Percentiles rank a stretch among this genome's conserved stretches.
These are phyloP conservation scores for Lathronympha strigana DNA, from an alignment of 2,888 invertebrate species.

Conservation along the genomic window DNA sequence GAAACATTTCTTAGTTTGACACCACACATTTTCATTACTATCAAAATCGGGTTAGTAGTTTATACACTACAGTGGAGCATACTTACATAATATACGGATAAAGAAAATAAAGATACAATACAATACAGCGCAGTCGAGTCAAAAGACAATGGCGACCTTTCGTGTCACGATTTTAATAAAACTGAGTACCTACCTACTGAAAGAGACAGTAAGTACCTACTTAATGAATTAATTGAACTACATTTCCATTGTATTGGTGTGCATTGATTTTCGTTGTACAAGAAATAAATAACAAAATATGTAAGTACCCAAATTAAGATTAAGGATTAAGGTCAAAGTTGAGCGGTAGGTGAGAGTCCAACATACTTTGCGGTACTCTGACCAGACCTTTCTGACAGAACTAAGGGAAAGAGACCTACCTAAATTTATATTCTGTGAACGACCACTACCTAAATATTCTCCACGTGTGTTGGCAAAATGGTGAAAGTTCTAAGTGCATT, in stretches of 20 bases:
- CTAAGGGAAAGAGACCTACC: background rate
- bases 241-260: background rate
- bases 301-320: too few species aligned
- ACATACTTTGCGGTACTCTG: too few species aligned
- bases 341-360: too few species aligned
- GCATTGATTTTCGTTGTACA: background rate
- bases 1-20: too few species aligned
- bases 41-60: too few species aligned
- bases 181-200: background rate
- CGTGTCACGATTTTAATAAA: constrained; percentile 1
- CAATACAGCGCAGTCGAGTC: background rate
- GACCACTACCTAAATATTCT: constrained; percentile 22
- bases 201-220: background rate
- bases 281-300: background rate
- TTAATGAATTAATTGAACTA: background rate
- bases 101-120: background rate
- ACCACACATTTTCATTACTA: too few species aligned
- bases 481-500: constrained; percentile 26
- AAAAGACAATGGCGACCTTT: constrained; percentile 11
- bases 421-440: constrained; percentile 1
- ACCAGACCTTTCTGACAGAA: too few species aligned
- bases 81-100: background rate
- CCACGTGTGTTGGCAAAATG: background rate
- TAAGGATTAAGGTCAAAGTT: too few species aligned
- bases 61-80: too few species aligned